phyloP scores from a whole-genome alignment of 37 sponge, comb jelly and placozoan genomes.

The Corticium candelabrum region DNA sequence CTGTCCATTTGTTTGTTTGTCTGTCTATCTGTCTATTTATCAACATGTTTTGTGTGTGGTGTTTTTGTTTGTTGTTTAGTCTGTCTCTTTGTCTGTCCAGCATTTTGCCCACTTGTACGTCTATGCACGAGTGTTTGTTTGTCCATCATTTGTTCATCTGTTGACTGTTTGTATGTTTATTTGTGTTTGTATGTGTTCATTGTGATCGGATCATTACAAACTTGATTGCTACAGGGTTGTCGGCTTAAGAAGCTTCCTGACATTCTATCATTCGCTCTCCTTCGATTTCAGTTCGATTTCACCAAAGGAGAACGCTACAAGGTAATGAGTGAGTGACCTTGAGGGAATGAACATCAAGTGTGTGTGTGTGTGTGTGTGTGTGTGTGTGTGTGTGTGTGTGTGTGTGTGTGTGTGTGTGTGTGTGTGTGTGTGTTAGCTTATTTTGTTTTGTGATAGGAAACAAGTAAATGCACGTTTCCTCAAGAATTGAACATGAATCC shows the following conservation, averaged over 20 bases:
- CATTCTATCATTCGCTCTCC: slow-evolving; percentile 68
- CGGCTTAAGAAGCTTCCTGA: slow-evolving; percentile 57
- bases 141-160: too few relatives aligned
- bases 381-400: background rate
- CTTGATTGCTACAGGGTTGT: too few relatives aligned
- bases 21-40: too few relatives aligned
- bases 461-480: slow-evolving; percentile 61
- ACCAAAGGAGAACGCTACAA: slow-evolving; percentile 72
- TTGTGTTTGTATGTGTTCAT: too few relatives aligned
- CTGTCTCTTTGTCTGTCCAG: background rate
- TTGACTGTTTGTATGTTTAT: too few relatives aligned
- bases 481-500: slow-evolving; percentile 68
- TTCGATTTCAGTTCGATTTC: slow-evolving; percentile 81
- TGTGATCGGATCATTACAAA: too few relatives aligned
- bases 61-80: background rate
- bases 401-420: background rate
- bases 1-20: too few relatives aligned
- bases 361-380: background rate
- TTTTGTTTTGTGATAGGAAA: slow-evolving; percentile 38
- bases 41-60: background rate
- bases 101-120: too few relatives aligned
- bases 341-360: background rate
- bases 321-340: slow-evolving; percentile 16
- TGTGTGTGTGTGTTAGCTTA: too few relatives aligned
- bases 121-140: too few relatives aligned